Percentiles rank a stretch among this genome's conserved stretches.
phyloP scores from a whole-genome alignment of 2,113 vertebrate genomes.

The Neodontobutis hainanensis region DNA sequence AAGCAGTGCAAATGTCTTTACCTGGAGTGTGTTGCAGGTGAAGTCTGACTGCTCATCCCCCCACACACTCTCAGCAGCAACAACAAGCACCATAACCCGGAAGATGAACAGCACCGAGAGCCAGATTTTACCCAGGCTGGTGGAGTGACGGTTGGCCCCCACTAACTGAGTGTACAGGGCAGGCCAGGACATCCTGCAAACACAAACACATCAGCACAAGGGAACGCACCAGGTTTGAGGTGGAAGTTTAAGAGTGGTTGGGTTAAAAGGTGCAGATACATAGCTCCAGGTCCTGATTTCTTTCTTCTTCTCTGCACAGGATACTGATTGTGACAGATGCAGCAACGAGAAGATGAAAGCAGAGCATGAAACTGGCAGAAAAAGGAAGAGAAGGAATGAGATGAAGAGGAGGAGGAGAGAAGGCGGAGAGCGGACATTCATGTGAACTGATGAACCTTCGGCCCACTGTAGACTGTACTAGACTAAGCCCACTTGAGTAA shows the following conservation, averaged over 20 bases:
- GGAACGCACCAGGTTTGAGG: not conserved
- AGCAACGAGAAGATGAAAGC: constrained; percentile 40
- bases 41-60: constrained; percentile 93
- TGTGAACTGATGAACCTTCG: constrained; percentile 64
- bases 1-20: constrained; percentile 11
- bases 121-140: constrained; percentile 92
- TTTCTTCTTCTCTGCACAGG: not conserved
- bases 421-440: constrained; percentile 52
- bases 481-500: constrained; percentile 40
- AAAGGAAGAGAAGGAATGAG: constrained; percentile 64
- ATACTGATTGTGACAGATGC: constrained; percentile 14
- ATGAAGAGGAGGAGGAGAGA: constrained; percentile 56
- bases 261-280: not conserved
- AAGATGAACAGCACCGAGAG: constrained; percentile 93
- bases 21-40: constrained; percentile 90
- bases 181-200: constrained; percentile 86
- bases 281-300: not conserved
- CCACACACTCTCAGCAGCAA: constrained; percentile 93
- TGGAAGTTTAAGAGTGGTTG: not conserved
- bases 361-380: constrained; percentile 40
- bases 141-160: constrained; percentile 89
- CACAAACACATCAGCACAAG: not conserved
- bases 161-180: constrained; percentile 82
- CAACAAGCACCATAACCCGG: constrained; percentile 91
- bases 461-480: constrained; percentile 55